phyloP scores from a whole-genome alignment of 2,888 invertebrate species.

The Pomacea canaliculata region DNA sequence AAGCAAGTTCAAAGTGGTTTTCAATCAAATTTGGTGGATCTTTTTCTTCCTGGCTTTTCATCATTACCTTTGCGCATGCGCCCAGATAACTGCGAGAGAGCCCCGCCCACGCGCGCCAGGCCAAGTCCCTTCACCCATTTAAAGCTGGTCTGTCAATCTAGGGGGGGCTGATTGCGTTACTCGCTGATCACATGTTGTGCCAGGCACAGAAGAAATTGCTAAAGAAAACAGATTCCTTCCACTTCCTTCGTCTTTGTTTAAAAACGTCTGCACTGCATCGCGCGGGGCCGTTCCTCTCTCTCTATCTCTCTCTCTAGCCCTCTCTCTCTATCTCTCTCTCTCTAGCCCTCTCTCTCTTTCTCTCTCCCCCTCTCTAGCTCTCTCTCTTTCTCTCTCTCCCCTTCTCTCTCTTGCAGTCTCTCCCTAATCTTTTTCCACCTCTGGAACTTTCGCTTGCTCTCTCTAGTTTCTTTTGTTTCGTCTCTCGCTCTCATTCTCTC shows the following conservation, averaged over 20 bases:
- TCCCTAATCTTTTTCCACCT: too few relatives aligned
- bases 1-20: constrained; percentile 4
- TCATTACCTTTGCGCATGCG: background rate
- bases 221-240: constrained; percentile 19
- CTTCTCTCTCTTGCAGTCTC: background rate
- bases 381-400: background rate
- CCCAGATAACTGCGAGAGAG: background rate
- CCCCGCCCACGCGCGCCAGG: background rate
- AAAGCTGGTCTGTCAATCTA: constrained; percentile 7
- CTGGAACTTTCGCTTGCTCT: too few relatives aligned
- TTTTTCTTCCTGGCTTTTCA: too few relatives aligned
- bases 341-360: background rate
- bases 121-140: background rate
- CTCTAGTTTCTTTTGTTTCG: too few relatives aligned
- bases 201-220: background rate
- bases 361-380: background rate
- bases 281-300: background rate
- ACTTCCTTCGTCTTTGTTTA: background rate
- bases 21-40: background rate
- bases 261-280: background rate
- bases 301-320: background rate
- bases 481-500: too few relatives aligned
- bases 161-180: constrained; percentile 1
- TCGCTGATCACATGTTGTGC: constrained; percentile 18
- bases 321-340: background rate